Evolutionary conservation across 2,797 vertebrate genomes (phyloP).

Genomic region (Zonotrichia albicollis): DNA sequence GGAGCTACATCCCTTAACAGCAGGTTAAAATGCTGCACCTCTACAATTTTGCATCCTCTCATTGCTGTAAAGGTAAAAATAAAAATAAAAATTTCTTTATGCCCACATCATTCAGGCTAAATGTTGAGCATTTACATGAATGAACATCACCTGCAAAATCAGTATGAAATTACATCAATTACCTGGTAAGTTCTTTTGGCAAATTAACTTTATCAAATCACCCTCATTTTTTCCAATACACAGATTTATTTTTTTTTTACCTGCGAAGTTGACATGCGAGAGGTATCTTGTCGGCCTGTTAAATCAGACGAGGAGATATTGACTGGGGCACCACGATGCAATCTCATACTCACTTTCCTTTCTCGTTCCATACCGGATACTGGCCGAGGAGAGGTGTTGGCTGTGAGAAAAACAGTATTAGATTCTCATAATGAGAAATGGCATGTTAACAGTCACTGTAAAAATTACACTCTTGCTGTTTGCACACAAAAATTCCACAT

Average conservation of each 20-base stretch:
- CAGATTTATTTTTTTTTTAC: constrained; percentile 68
- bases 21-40: neutral
- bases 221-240: neutral
- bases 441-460: neutral
- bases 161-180: neutral
- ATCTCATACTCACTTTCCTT: constrained; percentile 95
- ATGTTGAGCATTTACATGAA: neutral
- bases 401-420: constrained; percentile 62
- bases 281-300: constrained; percentile 93
- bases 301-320: constrained; percentile 93
- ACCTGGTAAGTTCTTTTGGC: neutral
- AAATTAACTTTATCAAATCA: neutral
- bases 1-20: neutral
- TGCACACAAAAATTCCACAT: neutral
- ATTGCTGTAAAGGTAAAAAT: neutral
- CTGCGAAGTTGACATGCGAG: constrained; percentile 97
- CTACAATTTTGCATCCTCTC: neutral
- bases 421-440: neutral
- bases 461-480: neutral
- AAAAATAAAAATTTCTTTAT: neutral
- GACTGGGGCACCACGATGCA: constrained; percentile 91
- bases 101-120: neutral
- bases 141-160: neutral
- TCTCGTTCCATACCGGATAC: constrained; percentile 91
- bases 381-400: constrained; percentile 90